phyloP scores from a whole-genome alignment of 2,113 vertebrate genomes.

The Erinaceus europaeus region DNA sequence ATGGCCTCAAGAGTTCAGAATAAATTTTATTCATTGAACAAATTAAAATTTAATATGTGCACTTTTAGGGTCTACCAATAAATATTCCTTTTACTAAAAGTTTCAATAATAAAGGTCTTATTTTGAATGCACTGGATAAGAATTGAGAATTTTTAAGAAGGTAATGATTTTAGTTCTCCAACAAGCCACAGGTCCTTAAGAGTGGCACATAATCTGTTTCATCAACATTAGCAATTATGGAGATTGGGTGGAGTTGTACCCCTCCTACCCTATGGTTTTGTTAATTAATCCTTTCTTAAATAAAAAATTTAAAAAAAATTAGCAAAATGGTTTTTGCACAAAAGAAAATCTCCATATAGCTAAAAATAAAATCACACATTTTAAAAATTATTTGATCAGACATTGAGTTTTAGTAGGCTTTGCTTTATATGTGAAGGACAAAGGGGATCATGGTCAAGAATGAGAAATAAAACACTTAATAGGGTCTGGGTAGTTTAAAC shows the following conservation, averaged over 20 bases:
- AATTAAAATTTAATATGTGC: background rate
- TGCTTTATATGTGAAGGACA: constrained; percentile 61
- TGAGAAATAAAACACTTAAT: constrained; percentile 68
- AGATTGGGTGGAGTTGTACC: too few relatives aligned
- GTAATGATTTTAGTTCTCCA: background rate
- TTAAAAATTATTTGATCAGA: constrained; percentile 58
- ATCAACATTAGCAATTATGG: too few relatives aligned
- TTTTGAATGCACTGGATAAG: background rate
- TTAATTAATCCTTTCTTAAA: too few relatives aligned
- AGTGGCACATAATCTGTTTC: background rate
- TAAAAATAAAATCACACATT: constrained; percentile 58
- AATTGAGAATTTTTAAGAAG: background rate
- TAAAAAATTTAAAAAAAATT: too few relatives aligned
- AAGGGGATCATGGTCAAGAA: constrained; percentile 71
- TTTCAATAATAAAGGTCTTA: background rate
- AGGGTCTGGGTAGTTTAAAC: constrained; percentile 82
- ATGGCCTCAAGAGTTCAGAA: background rate
- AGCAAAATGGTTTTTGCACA: background rate
- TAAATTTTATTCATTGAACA: background rate
- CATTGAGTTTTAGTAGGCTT: constrained; percentile 54
- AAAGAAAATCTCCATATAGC: constrained; percentile 16
- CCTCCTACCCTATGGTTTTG: too few relatives aligned
- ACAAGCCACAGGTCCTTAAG: background rate
- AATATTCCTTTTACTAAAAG: background rate
- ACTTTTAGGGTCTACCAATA: background rate